Base-by-base conservation (phyloP, 2,113 vertebrate genomes). In the Saguinus midas region DNA sequence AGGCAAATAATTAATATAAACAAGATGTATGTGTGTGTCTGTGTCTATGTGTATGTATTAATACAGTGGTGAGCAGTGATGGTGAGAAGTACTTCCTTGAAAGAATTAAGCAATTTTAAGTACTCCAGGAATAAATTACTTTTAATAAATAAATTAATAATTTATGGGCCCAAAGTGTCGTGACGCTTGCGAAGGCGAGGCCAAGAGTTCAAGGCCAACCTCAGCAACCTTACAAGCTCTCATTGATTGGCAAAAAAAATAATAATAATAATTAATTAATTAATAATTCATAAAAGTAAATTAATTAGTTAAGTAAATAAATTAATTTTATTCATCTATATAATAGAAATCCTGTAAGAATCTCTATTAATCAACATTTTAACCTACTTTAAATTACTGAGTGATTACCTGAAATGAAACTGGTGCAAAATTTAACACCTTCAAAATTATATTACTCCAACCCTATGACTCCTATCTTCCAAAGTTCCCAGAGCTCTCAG, bases 1-100 rank as follows among this genome's bases (percentile, higher is more conserved):
- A 84, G 70, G 29, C 43, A 92, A 97, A 50, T 94, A 4, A 82
- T 72, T 88, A 90, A 75, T 94, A 66, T 94, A 84, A 84, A 94
- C 6, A 72, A 84, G n/a, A 52, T 48, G 3, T 29, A 2, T 90
- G 48, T 48, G 75, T 76, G 43, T 68, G 12, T 80, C 8, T 35
- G 3, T 66, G 43, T 57, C 7, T 82, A 17, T 68, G 18, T 78
- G 10, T 45, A 52, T 86, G 12, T 82, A 40, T 40, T 45, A 61
- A 8, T 57, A 37, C 27, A 93, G 29, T 78, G 18, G 45, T 66
- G 25, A 73, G 17, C 35, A 45, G n/a, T 55, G 50, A 79, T 72
- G 8, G 61, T 52, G 43, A 75, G n/a, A 37, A 91, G 45, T 91
- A 43, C 14, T 78, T 64, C 45, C 17, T 81, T 76, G 14, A 79